Percentiles rank a stretch among this genome's conserved stretches.
phyloP scores from a whole-genome alignment of 2,113 vertebrate genomes.

The Ivindomyrus marchei region DNA sequence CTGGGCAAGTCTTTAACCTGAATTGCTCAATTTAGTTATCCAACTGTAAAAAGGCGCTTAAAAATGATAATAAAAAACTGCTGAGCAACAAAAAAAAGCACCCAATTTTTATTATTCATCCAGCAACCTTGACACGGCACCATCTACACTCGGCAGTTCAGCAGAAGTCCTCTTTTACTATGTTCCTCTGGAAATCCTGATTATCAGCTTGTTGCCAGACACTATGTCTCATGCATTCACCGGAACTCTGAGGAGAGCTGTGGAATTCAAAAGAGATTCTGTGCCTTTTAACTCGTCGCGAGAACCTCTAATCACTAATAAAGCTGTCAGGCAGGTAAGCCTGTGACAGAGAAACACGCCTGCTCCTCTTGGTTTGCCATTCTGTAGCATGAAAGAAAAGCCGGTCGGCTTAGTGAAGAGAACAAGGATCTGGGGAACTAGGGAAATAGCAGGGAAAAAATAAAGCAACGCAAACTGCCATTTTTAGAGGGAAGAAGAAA shows the following conservation, averaged over 20 bases:
- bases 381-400: background rate
- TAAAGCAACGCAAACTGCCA: background rate
- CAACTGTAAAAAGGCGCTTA: background rate
- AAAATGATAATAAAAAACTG: background rate
- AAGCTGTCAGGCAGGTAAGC: background rate
- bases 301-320: background rate
- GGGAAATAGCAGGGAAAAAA: background rate
- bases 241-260: slow-evolving; percentile 19
- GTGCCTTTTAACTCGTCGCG: background rate
- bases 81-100: background rate
- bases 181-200: background rate
- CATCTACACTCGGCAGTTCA: background rate
- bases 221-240: background rate
- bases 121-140: background rate
- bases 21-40: background rate
- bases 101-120: background rate
- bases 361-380: background rate
- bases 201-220: background rate
- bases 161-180: background rate
- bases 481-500: background rate
- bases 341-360: background rate
- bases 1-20: background rate
- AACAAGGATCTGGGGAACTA: background rate
- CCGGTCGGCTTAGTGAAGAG: background rate
- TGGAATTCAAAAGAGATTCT: slow-evolving; percentile 4